A percentile compares a stretch with the other conserved stretches of the same genome.
Conservation (phyloP, 2,888 invertebrate species). For the Xestobium rufovillosum region DNA sequence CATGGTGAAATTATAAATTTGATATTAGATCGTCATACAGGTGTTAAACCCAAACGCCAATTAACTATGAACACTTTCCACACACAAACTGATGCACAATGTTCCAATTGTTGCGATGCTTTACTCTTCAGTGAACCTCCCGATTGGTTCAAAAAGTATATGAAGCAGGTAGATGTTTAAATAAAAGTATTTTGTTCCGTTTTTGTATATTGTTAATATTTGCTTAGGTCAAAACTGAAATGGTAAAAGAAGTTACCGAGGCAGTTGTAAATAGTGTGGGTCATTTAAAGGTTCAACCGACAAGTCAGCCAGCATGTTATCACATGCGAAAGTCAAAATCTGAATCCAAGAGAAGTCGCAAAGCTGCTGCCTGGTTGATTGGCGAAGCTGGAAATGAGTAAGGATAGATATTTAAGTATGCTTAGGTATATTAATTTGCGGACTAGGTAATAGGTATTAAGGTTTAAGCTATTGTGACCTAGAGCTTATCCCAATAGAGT, state of each 20-base stretch:
- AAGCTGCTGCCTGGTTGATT: conserved; percentile 25
- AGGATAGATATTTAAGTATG: too few species aligned
- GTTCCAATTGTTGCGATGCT: too few species aligned
- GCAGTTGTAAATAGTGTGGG: conserved; percentile 27
- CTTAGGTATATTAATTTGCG: too few species aligned
- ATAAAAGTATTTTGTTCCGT: too few species aligned
- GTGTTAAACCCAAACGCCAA: too few species aligned
- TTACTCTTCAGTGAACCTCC: conserved; percentile 30
- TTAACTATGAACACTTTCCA: conserved; percentile 11
- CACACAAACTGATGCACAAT: conserved; percentile 19
- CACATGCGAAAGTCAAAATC: conserved; percentile 28
- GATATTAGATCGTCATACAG: conserved; percentile 31
- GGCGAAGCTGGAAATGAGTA: conserved; percentile 26
- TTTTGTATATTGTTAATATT: too few species aligned
- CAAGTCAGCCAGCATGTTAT: conserved; percentile 19
- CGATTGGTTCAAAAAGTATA: conserved; percentile 38
- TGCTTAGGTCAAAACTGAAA: conserved; percentile 36
- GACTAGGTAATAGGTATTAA: too few species aligned
- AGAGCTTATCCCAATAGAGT: too few species aligned
- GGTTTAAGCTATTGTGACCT: too few species aligned
- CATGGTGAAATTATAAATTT: conserved; percentile 38
- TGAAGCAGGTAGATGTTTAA: conserved; percentile 36
- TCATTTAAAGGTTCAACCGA: conserved; percentile 21
- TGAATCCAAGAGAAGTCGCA: conserved; percentile 26
- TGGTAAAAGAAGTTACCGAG: conserved; percentile 33